phyloP scores from a whole-genome alignment of 2,113 vertebrate species.

The Tragelaphus scriptus region DNA sequence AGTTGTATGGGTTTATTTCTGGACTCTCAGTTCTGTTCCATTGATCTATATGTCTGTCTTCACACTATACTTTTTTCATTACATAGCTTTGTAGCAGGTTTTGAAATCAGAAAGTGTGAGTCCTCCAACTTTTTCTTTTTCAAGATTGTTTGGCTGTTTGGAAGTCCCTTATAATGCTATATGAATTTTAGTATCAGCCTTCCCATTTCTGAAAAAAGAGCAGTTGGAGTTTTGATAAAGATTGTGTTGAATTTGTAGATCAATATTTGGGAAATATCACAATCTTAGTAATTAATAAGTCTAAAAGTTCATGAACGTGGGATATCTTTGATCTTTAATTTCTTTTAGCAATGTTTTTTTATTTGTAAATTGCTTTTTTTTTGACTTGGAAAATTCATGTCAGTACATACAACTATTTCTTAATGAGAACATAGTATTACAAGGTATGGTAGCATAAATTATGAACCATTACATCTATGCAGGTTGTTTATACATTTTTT shows the following conservation, averaged over 20 bases:
- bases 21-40: background rate
- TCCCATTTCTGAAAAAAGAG: background rate
- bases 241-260: background rate
- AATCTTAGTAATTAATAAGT: background rate
- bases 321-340: background rate
- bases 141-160: background rate
- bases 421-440: background rate
- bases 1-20: background rate
- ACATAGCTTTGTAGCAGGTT: background rate
- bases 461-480: background rate
- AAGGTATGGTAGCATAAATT: background rate
- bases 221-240: background rate
- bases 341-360: background rate
- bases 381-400: background rate
- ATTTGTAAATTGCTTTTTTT: background rate
- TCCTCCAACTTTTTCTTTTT: background rate
- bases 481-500: background rate
- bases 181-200: background rate
- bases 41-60: background rate
- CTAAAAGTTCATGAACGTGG: background rate
- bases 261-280: background rate
- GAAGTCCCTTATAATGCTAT: background rate
- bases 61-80: background rate
- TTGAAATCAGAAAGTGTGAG: background rate
- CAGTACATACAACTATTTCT: background rate